Base-by-base conservation (phyloP, 2,797 vertebrate genomes). In the Bucorvus abyssinicus region DNA sequence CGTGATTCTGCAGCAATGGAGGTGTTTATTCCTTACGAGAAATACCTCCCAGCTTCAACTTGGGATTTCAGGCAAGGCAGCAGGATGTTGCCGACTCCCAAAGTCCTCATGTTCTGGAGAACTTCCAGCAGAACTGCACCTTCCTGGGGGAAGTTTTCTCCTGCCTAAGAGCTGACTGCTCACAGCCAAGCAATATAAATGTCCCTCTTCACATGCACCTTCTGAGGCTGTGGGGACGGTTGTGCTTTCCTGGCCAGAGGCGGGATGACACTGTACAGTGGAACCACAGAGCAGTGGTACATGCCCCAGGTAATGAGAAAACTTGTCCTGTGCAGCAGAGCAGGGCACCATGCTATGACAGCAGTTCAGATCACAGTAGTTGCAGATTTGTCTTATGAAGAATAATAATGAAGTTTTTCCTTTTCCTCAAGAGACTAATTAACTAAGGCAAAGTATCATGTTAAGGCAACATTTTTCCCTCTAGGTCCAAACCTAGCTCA, bases 131-230 rank as follows among this genome's bases (percentile, higher is more conserved):
- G 38, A 18, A n/a, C 6, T 45, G 8, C 1, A 23, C 10, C 3
- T 40, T 78, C 53, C 15, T 23, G 56, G 17, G 14, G 9, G 6
- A 42, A 10, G 5, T 23, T 78, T 78, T 57, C 19, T 78, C n/a
- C 69, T 26, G 0, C 11, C 0, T 3, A n/a, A 36, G 8, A 23
- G 21, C 4, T 44, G 10, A 10, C 0, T 9, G 12, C 26, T 38
- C 36, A 12, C 26, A 40, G 8, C 10, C 29, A 12, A 44, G 6
- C 6, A 2, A 5, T 10, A 13, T 3, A 15, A 86, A 47, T 23
- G 7, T 20, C 27, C 8, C 11, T 19, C 64, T 34, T 15, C 55
- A 45, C 9, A 2, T 3, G 7, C 6, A 3, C 3, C 4, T 49
- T 29, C 49, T 1, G 0, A 27, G 44, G 27, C 12, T 20, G 2